These are phyloP conservation scores for Sebastes aleutianus DNA, from an alignment of 2,797 vertebrate species.

Conservation along the genomic window DNA sequence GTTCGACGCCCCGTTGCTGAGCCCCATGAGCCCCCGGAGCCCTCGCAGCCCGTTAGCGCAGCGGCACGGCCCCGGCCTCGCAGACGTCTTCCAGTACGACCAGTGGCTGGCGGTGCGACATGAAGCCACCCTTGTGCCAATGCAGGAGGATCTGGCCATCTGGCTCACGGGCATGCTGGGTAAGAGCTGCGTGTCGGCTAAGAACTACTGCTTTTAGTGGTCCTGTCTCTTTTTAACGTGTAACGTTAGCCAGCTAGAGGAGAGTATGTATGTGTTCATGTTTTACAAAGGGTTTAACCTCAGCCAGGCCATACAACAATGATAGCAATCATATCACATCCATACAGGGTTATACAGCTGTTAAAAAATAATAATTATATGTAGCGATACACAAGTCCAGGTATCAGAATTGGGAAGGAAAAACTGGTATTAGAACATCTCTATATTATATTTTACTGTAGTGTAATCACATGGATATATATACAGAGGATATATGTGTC, in stretches of 20 bases:
- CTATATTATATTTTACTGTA: background rate
- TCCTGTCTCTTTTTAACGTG: too few species aligned
- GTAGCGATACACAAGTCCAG: too few species aligned
- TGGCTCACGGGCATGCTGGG: conserved; percentile 94
- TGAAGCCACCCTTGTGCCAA: conserved; percentile 92
- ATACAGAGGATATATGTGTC: background rate
- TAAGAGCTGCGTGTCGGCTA: conserved; percentile 55
- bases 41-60: conserved; percentile 86
- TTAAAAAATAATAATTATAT: too few species aligned
- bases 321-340: too few species aligned
- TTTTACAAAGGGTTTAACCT: too few species aligned
- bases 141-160: conserved; percentile 97
- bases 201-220: too few species aligned
- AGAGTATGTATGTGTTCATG: background rate
- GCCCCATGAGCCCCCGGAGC: conserved; percentile 83
- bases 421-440: too few species aligned
- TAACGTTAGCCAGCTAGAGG: too few species aligned
- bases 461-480: background rate
- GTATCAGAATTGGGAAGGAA: too few species aligned
- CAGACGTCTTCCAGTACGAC: conserved; percentile 93
- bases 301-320: too few species aligned
- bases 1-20: conserved; percentile 80
- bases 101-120: conserved; percentile 96
- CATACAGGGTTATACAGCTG: too few species aligned
- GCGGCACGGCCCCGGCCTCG: conserved; percentile 90